Evolutionary conservation across 2,797 vertebrate species (phyloP).

Genomic region (Chanos chanos): DNA sequence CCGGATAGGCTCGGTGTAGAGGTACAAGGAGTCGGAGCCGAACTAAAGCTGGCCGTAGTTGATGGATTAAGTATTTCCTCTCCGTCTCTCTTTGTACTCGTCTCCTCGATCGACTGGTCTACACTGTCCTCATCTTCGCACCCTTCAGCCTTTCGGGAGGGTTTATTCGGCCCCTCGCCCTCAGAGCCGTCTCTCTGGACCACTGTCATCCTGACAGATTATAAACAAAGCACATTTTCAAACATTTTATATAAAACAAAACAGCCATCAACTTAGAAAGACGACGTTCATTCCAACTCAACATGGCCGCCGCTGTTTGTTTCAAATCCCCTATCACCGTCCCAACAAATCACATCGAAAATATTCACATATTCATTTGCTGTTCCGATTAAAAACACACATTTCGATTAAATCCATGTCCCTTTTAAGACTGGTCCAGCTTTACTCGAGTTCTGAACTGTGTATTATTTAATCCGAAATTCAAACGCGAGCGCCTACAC

Average conservation of each 20-base stretch:
- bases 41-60: constrained; percentile 64
- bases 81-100: constrained; percentile 91
- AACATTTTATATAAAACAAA: constrained; percentile 55
- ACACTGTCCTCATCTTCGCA: constrained; percentile 86
- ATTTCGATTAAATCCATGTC: constrained; percentile 9
- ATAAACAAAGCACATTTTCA: constrained; percentile 44
- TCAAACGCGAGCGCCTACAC: constrained; percentile 72
- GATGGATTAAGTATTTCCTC: constrained; percentile 77
- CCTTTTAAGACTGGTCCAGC: constrained; percentile 17
- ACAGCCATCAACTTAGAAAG: constrained; percentile 75
- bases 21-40: constrained; percentile 64
- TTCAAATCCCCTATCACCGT: constrained; percentile 91
- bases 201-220: constrained; percentile 90
- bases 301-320: constrained; percentile 99
- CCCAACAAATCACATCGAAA: constrained; percentile 83
- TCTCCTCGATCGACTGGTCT: constrained; percentile 84
- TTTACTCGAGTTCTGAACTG: constrained; percentile 31
- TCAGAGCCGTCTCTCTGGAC: constrained; percentile 87
- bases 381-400: constrained; percentile 16
- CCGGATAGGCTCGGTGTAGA: constrained; percentile 62
- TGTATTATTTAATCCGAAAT: constrained; percentile 63
- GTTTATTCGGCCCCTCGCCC: constrained; percentile 86
- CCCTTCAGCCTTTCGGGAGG: constrained; percentile 85
- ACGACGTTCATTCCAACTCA: constrained; percentile 85
- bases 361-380: constrained; percentile 48